Evolutionary conservation across 2,113 vertebrate species (phyloP).

Genomic region (Tyto alba): DNA sequence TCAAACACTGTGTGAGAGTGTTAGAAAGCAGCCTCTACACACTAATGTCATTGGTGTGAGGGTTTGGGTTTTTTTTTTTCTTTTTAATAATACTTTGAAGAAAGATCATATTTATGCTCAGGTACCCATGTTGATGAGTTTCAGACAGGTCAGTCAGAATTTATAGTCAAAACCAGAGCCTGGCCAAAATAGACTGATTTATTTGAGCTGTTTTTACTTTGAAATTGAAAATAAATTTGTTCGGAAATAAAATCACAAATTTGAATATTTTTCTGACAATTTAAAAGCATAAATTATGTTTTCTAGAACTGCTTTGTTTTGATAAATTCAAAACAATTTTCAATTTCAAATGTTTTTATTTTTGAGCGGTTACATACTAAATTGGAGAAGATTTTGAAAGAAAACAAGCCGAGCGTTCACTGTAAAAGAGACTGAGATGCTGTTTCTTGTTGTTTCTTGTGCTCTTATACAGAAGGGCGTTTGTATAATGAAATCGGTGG

Average conservation of each 20-base stretch:
- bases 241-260: neutral
- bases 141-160: neutral
- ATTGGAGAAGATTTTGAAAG: neutral
- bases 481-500: neutral
- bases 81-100: neutral
- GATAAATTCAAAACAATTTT: neutral
- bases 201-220: neutral
- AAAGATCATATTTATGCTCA: neutral
- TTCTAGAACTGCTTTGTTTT: neutral
- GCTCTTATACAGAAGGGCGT: neutral
- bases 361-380: neutral
- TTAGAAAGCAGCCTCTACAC: neutral
- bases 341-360: neutral
- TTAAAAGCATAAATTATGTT: neutral
- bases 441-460: neutral
- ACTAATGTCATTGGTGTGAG: neutral
- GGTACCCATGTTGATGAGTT: neutral
- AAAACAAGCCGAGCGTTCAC: neutral
- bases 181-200: neutral
- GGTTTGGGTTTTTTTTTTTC: neutral
- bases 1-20: neutral
- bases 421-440: neutral
- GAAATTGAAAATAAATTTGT: neutral
- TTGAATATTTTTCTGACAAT: neutral
- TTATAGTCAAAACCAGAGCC: neutral